phyloP scores from a whole-genome alignment of 2,113 vertebrate genomes.

The Hippocampus barbouri region DNA sequence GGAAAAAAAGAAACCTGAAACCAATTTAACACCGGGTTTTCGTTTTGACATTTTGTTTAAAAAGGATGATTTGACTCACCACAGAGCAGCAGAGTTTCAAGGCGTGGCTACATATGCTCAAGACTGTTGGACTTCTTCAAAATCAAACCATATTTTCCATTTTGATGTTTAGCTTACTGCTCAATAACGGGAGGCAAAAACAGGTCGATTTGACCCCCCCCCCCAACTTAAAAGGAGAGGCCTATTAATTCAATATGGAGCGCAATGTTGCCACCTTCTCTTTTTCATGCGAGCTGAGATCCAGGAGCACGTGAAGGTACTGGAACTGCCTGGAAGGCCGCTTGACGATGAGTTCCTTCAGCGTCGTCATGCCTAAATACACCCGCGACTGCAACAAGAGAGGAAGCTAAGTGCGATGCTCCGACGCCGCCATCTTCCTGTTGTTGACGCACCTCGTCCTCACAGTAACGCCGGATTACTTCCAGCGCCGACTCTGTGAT shows the following conservation, averaged over 20 bases:
- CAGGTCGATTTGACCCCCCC: no score
- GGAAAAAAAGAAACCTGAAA: no score
- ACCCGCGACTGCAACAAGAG: conserved; percentile 79
- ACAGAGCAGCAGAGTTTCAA: no score
- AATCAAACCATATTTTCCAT: no score
- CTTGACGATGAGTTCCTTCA: conserved; percentile 90
- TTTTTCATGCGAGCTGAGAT: conserved; percentile 93
- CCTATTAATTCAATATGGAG: conserved; percentile 7
- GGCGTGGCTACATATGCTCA: no score
- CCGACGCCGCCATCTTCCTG: rapidly evolving
- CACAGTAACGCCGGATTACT: conserved; percentile 92
- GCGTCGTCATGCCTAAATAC: conserved; percentile 88
- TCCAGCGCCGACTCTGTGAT: conserved; percentile 89
- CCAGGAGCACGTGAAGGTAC: conserved; percentile 88
- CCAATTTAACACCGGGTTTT: no score
- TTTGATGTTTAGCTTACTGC: no score
- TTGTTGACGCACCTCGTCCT: conserved; percentile 80
- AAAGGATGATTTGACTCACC: no score
- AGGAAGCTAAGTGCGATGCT: neutral
- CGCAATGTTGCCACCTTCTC: conserved; percentile 77
- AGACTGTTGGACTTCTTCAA: no score
- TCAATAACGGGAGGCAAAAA: no score
- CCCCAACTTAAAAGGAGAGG: neutral
- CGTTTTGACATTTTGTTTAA: no score
- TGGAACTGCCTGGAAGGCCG: conserved; percentile 88